A percentile compares a stretch with the other conserved stretches of the same genome.
Evolutionary conservation across 1,140 invertebrate species (phyloP).

Genomic region (Lasaia peninsularis): DNA sequence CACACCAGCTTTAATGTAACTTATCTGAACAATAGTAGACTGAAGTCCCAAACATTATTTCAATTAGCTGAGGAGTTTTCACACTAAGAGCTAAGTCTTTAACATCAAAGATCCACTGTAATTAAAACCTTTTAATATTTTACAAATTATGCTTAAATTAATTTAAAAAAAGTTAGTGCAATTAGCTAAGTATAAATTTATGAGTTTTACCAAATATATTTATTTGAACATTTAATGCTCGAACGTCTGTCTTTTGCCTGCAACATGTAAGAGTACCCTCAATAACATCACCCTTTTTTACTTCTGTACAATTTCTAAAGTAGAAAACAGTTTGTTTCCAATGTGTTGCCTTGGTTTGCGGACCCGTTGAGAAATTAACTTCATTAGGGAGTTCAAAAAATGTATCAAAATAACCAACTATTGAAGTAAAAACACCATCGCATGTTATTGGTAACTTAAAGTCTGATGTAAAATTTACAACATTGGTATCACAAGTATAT

Average conservation of each 20-base stretch:
- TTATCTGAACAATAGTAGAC: too few relatives aligned
- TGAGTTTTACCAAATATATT: slow-evolving; percentile 69
- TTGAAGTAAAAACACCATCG: slow-evolving; percentile 88
- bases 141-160: background rate
- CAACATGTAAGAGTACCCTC: slow-evolving; percentile 81
- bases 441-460: slow-evolving; percentile 86
- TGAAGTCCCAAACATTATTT: too few relatives aligned
- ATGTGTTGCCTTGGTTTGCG: slow-evolving; percentile 88
- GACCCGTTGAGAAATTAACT: slow-evolving; percentile 86
- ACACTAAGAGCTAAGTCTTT: too few relatives aligned
- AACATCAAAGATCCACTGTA: background rate
- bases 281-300: slow-evolving; percentile 86
- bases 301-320: slow-evolving; percentile 83
- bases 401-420: slow-evolving; percentile 96
- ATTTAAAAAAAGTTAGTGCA: background rate
- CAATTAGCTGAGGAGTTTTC: too few relatives aligned
- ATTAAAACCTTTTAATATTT: background rate
- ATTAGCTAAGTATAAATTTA: slow-evolving; percentile 70
- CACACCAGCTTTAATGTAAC: too few relatives aligned
- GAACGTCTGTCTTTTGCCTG: slow-evolving; percentile 63
- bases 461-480: slow-evolving; percentile 87
- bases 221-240: slow-evolving; percentile 62
- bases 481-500: slow-evolving; percentile 87
- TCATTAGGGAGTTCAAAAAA: slow-evolving; percentile 86
- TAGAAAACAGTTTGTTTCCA: slow-evolving; percentile 98